Percentiles rank a stretch among this genome's conserved stretches.
Evolutionary conservation across 2,888 invertebrate species (phyloP).

Genomic region (Molanna angustata): DNA sequence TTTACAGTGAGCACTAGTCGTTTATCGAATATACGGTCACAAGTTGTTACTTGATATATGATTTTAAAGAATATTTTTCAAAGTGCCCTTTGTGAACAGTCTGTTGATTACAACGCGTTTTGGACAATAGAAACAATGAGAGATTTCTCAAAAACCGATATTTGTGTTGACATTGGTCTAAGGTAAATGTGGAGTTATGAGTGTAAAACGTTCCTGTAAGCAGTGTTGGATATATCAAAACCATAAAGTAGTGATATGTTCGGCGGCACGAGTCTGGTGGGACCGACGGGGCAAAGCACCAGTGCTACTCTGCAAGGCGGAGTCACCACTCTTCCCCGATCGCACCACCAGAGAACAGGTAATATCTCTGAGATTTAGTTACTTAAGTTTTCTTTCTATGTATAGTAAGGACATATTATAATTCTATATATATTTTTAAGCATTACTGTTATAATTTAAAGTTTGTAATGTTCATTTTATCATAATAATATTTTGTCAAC

Average conservation of each 20-base stretch:
- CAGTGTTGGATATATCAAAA: conserved; percentile 11
- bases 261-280: conserved; percentile 19
- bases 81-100: too few relatives aligned
- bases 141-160: conserved; percentile 6
- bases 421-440: not conserved
- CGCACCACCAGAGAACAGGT: conserved; percentile 54
- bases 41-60: too few relatives aligned
- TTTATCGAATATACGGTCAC: too few relatives aligned
- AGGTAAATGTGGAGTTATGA: conserved; percentile 24
- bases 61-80: too few relatives aligned
- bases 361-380: too few relatives aligned
- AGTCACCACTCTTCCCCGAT: conserved; percentile 51
- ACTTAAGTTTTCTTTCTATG: too few relatives aligned
- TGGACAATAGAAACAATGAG: conserved; percentile 6
- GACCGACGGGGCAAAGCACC: conserved; percentile 8
- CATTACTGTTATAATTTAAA: too few relatives aligned
- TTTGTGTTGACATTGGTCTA: conserved; percentile 19
- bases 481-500: not conserved
- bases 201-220: conserved; percentile 8
- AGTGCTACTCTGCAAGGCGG: conserved; percentile 41
- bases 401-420: too few relatives aligned
- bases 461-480: not conserved
- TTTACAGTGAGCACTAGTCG: conserved; percentile 13
- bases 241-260: conserved; percentile 13
- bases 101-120: too few relatives aligned